Base-by-base conservation (phyloP, 2,797 vertebrate genomes). In the Melanogrammus aeglefinus region DNA sequence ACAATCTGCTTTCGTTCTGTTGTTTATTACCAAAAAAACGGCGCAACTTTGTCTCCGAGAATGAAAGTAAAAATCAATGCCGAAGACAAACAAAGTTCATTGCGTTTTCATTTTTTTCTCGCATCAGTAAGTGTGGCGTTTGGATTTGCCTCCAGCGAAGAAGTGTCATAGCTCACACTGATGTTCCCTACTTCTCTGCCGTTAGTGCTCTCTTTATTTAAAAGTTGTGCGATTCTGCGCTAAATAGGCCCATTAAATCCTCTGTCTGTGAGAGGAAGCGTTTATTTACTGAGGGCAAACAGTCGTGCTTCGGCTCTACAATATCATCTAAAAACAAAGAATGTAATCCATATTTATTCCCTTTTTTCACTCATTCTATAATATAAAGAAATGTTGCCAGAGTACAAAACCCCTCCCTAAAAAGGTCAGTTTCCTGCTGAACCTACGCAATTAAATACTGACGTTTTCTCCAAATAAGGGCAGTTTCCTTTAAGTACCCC, bases 161-260 rank as follows among this genome's bases (percentile, higher is more conserved):
- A 84, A 90, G 92, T 90, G 92, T 90, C 89, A 88, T 91, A 92
- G 91, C 91, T 91, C 92, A 89, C 91, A 90, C 89, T 89, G 89
- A 85, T 88, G 89, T 88, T 91, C 82, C 71, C 87, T 90, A 39
- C 9, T 92, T 91, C 41, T 44, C 47, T 51, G 83, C 89, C 81
- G 88, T 51, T 81, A 82, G 79, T 75, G 86, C 86, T 89, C 80
- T 84, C 86, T 91, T 92, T 92, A 85, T 92, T 91, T 85, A 85
- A 81, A 81, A 82, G 88, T 85, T 82, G 85, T 87, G 90, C 88
- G 85, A 92, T 89, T 89, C 86, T 83, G 79, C 74, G 88, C 90
- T 91, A 93, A 91, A 92, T 91, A 89, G 86, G 89, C 88, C 85
- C 86, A 90, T 90, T 91, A 93, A 91, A 93, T 91, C 88, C 88